Conservation (phyloP, 2,797 vertebrate genomes). For the Brachyrhaphis roseni region DNA sequence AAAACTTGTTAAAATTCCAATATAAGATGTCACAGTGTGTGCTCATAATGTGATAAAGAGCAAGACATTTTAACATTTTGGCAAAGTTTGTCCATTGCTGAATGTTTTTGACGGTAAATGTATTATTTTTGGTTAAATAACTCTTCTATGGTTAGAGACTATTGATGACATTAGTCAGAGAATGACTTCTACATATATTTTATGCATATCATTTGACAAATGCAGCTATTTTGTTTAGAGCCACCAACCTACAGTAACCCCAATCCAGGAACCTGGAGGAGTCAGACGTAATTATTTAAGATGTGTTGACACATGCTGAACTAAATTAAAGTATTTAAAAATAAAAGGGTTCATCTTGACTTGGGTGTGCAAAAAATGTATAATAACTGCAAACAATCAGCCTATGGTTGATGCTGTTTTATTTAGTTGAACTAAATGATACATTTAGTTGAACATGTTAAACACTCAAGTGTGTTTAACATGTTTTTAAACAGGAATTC, state of each 20-base stretch:
- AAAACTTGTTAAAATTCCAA: not conserved
- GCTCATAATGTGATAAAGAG: not conserved
- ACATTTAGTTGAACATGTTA: not conserved
- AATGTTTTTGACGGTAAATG: not conserved
- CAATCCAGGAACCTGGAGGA: conserved; percentile 36
- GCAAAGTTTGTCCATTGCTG: not conserved
- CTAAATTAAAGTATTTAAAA: conserved; percentile 10
- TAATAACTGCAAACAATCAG: not conserved
- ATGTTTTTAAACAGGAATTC: not conserved
- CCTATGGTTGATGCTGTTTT: not conserved
- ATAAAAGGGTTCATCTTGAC: conserved; percentile 19
- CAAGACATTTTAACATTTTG: not conserved
- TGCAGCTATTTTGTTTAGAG: conserved; percentile 6
- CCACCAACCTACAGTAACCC: conserved; percentile 14
- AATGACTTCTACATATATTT: conserved; percentile 6
- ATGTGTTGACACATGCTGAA: conserved; percentile 42
- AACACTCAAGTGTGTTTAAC: not conserved
- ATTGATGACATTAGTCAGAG: not conserved
- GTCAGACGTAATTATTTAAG: conserved; percentile 46
- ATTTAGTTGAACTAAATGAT: not conserved
- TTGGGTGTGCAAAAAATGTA: conserved; percentile 6
- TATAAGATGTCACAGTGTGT: not conserved
- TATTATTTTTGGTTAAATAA: not conserved
- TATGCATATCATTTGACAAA: conserved; percentile 20
- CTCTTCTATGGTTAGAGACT: not conserved